These are phyloP conservation scores for Theocolax elegans DNA, from an alignment of 1,140 invertebrate genomes.

Conservation along the genomic window DNA sequence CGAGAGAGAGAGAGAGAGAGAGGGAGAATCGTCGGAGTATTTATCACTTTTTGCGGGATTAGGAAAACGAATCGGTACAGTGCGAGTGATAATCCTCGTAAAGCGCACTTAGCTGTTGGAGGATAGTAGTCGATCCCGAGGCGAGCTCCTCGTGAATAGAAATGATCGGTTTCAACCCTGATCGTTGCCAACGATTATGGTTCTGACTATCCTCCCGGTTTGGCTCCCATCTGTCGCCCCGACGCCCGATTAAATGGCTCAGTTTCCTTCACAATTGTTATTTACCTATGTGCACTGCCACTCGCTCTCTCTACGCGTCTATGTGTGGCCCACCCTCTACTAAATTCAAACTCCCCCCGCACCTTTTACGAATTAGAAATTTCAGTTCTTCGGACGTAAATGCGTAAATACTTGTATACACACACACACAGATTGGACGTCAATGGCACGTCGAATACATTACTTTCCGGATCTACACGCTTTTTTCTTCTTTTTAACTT, in stretches of 20 bases:
- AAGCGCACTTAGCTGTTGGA: slow-evolving; percentile 34
- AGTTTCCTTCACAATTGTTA: slow-evolving; percentile 20
- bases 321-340: no score
- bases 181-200: slow-evolving; percentile 61
- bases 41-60: slow-evolving; percentile 32
- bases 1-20: no score
- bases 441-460: no score
- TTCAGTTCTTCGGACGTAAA: no score
- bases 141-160: slow-evolving; percentile 48
- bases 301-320: no score
- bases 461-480: no score
- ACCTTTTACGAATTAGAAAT: no score
- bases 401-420: no score
- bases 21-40: no score
- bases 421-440: no score
- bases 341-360: no score
- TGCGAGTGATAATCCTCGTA: slow-evolving; percentile 47
- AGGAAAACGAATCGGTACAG: slow-evolving; percentile 32
- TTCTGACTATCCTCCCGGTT: slow-evolving; percentile 52
- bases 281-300: slow-evolving; percentile 21
- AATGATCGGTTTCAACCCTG: slow-evolving; percentile 49
- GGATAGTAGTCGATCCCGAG: slow-evolving; percentile 35
- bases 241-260: slow-evolving; percentile 40
- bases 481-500: no score
- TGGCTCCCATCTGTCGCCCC: slow-evolving; percentile 56